These are phyloP conservation scores for Crioceris asparagi DNA, from an alignment of 2,888 invertebrate species.

Conservation along the genomic window DNA sequence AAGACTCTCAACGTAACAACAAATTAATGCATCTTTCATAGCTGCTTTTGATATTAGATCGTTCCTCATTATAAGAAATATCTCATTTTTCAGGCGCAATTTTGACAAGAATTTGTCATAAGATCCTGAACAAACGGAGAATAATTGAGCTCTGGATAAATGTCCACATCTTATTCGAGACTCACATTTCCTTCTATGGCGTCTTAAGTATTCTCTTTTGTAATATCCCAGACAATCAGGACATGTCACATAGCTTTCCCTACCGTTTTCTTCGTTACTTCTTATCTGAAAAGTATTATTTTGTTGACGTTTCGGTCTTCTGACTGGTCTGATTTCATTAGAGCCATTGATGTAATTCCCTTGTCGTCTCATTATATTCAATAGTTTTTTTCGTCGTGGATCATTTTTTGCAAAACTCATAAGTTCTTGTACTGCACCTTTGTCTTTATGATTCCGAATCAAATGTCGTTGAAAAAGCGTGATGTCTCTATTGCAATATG, in stretches of 20 bases:
- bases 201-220: conserved; percentile 8
- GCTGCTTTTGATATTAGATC: conserved; percentile 12
- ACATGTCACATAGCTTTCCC: conserved; percentile 8
- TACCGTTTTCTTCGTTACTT: conserved; percentile 1
- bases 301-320: conserved; percentile 4
- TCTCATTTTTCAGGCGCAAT: conserved; percentile 8
- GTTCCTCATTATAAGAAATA: conserved; percentile 13
- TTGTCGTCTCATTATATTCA: conserved; percentile 9
- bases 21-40: conserved; percentile 13
- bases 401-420: conserved; percentile 6
- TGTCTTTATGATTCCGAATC: conserved; percentile 11
- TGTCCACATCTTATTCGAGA: neutral
- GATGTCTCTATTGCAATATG: conserved; percentile 13
- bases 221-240: conserved; percentile 9
- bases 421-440: conserved; percentile 14
- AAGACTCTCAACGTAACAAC: conserved; percentile 12
- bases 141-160: conserved; percentile 2
- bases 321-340: conserved; percentile 3
- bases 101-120: conserved; percentile 5
- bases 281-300: neutral
- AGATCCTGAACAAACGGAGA: conserved; percentile 3
- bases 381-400: conserved; percentile 11
- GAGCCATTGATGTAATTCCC: conserved; percentile 10
- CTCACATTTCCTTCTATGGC: conserved; percentile 8
- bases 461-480: conserved; percentile 15